Conservation (phyloP, 2,797 vertebrate genomes). For the Fratercula arctica region DNA sequence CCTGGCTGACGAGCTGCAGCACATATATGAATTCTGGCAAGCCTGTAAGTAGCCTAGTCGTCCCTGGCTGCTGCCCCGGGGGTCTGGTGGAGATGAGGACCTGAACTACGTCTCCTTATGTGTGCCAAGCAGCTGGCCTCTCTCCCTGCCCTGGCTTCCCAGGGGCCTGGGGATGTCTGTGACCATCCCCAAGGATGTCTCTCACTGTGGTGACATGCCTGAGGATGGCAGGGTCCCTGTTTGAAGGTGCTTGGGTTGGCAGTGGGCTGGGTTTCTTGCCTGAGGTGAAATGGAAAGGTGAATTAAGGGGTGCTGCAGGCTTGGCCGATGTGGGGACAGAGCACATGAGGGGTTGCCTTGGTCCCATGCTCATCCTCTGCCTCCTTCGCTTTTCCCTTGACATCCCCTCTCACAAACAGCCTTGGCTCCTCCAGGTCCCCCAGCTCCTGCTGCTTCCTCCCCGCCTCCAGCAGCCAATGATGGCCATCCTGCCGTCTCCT, state of each 20-base stretch:
- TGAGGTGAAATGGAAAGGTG: not conserved
- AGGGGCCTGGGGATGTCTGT: not conserved
- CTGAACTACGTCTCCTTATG: fast-evolving
- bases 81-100: not conserved
- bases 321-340: not conserved
- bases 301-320: not conserved
- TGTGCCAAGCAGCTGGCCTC: fast-evolving
- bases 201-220: fast-evolving
- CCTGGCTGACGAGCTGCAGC: constrained; percentile 1
- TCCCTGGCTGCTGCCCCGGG: fast-evolving
- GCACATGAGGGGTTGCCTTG: fast-evolving
- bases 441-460: fast-evolving
- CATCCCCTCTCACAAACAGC: fast-evolving
- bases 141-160: fast-evolving
- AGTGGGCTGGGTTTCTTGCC: not conserved
- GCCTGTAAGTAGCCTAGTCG: not conserved
- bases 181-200: not conserved
- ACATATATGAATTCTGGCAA: not conserved
- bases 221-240: fast-evolving
- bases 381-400: fast-evolving
- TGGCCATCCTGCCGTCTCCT: fast-evolving
- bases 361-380: fast-evolving
- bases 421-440: not conserved
- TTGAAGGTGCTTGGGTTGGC: not conserved
- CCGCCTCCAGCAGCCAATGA: not conserved